Base-by-base conservation (phyloP, 2,797 vertebrate genomes). In the Gallinago stenura region DNA sequence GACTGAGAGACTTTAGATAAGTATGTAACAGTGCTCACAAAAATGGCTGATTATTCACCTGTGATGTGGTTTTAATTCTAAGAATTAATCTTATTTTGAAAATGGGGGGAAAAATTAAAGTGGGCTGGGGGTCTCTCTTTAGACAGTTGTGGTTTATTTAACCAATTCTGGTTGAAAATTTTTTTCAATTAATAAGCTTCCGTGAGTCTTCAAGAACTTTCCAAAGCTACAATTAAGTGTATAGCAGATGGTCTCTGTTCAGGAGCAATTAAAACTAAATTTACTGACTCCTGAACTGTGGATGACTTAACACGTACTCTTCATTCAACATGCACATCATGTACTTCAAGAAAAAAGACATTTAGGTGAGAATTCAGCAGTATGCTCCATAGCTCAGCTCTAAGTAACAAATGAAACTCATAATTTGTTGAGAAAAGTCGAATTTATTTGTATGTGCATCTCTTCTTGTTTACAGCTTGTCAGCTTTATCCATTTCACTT, bases 221-320 rank as follows among this genome's bases (percentile, higher is more conserved):
- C 86, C 78, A 28, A 84, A 69, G 91, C 83, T 89, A 37, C 90
- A 81, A 15, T 92, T 87, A 53, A 89, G 80, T 12, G 37, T 46
- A 3, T 33, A 77, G 87, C 97, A 97, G 96, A 92, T 97, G 94
- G 90, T 86, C 50, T 78, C 43, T 83, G 84, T 16, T 94, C 79
- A 81, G 66, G 90, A 96, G 92, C 76, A 90, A 94, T 96, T 96
- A 94, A 96, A 96, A 91, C 79, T 94, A 65, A 92, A 94, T 95
- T 93, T 92, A 87, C 83, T 84, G 90, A 92, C 86, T 97, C 95
- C 85, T 90, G 92, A 83, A 62, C 85, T 81, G 54, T 65, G 61
- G 65, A 39, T 94, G 82, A 83, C 76, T 92, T 79, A 61, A 54
- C 80, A 48, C 26, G 0, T 81, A 22, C 73, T 90, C 51, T 19